Evolutionary conservation across 1,140 invertebrate species (phyloP), one percentile per base, ranked within the genome.

Genomic region (Thalassaphorura encarpata): DNA sequence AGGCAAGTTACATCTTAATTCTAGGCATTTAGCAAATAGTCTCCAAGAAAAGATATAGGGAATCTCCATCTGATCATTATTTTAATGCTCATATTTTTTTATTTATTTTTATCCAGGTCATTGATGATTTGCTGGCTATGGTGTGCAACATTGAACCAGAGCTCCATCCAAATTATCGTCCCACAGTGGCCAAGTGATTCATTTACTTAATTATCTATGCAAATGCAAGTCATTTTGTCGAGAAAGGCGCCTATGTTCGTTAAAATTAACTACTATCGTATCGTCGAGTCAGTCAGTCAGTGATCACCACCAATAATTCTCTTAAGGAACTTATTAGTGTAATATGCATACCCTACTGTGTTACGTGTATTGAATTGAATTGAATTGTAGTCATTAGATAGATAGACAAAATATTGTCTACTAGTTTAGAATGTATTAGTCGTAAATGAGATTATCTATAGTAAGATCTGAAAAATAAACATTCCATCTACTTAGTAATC

Each of bases 111-210:
- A 75, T 75, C 3, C 71, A 86, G 81, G 86, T 92, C 15, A 90
- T 92, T 68, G 71, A 78, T 66, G 82, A 87, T 70, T 80, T 92
- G 62, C 76, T 93, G 66, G 79, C 83, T 56, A 76, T 87, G 69
- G 87, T 92, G 16, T 90, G 89, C 69, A 83, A 91, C 67, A 91
- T 93, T 69, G 86, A 85, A 69, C 88, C 89, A 8, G 85, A 90
- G 73, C 75, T 92, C 54, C 89, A 93, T 77, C 80, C 83, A 72
- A 93, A 92, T 75, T 89, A 80, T 69, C 79, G 77, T 23, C 48
- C 48, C 4, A 26, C 21, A 18, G 27, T 5, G 33, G n/a, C n/a
- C n/a, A n/a, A n/a, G n/a, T n/a, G 33, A 36, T 11, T 36, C 33
- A n/a, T n/a, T 11, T 36, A 11, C 11, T 36, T n/a, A 52, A 53